phyloP scores from a whole-genome alignment of 1,140 invertebrate genomes.

The Sycophila sp. region DNA sequence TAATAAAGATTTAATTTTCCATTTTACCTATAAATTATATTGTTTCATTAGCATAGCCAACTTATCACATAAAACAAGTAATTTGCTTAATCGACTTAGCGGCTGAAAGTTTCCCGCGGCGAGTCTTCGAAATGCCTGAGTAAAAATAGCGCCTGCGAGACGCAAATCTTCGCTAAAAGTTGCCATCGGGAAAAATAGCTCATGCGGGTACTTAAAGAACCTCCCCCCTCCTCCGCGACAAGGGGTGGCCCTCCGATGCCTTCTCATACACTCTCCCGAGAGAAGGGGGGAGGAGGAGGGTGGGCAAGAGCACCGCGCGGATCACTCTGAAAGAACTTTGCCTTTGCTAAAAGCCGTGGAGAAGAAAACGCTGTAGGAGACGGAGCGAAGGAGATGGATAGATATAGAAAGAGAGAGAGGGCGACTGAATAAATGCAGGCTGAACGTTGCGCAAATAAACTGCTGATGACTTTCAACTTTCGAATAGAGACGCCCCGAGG shows the following conservation, averaged over 20 bases:
- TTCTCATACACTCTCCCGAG: slow-evolving; percentile 3
- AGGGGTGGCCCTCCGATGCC: neutral
- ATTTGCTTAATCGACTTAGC: slow-evolving; percentile 4
- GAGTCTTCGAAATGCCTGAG: no score
- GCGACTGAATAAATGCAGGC: slow-evolving; percentile 9
- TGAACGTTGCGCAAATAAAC: slow-evolving; percentile 8
- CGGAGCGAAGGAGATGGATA: neutral
- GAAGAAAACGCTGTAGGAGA: neutral
- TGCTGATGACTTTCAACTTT: slow-evolving; percentile 22
- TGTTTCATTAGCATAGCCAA: no score
- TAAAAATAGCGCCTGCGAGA: no score
- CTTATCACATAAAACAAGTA: no score
- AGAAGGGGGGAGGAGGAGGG: no score
- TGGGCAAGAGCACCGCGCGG: no score
- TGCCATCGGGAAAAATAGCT: slow-evolving; percentile 14
- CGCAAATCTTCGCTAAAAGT: neutral
- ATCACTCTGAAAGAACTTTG: slow-evolving; percentile 19
- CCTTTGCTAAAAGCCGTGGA: neutral
- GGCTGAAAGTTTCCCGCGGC: neutral
- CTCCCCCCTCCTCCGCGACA: neutral
- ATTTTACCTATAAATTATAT: no score
- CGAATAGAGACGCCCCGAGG: slow-evolving; percentile 3
- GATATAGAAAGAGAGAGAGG: neutral
- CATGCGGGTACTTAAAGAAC: slow-evolving; percentile 36
- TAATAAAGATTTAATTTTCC: no score